These are phyloP conservation scores for Poecilia gillii DNA, from an alignment of 2,797 vertebrate genomes.

Conservation along the genomic window DNA sequence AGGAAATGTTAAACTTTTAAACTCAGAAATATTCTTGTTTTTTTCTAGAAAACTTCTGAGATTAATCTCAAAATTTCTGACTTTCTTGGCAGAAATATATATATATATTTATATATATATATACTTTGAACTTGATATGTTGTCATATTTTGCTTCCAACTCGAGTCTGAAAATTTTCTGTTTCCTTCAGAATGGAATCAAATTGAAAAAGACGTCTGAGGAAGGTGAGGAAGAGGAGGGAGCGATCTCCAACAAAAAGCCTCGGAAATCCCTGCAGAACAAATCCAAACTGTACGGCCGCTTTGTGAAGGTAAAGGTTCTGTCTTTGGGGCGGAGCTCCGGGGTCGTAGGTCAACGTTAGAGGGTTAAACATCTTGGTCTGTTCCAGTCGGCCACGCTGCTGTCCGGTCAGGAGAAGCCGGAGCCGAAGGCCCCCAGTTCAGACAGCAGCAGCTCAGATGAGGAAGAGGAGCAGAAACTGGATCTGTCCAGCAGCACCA, in stretches of 20 bases:
- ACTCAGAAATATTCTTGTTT: too few species aligned
- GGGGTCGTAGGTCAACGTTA: neutral
- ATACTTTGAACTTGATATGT: too few species aligned
- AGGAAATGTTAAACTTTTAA: too few species aligned
- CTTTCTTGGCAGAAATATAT: too few species aligned
- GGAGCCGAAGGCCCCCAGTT: slow-evolving; percentile 32
- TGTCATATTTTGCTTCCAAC: neutral
- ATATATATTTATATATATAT: too few species aligned
- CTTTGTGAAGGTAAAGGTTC: slow-evolving; percentile 88
- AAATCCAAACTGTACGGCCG: slow-evolving; percentile 85
- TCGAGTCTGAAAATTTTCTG: neutral
- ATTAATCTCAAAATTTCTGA: too few species aligned
- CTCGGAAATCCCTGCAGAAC: slow-evolving; percentile 64
- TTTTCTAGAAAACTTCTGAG: too few species aligned
- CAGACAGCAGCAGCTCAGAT: slow-evolving; percentile 77
- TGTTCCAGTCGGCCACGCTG: slow-evolving; percentile 83
- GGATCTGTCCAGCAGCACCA: slow-evolving; percentile 84
- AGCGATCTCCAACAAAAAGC: slow-evolving; percentile 84
- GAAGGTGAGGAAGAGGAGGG: slow-evolving; percentile 55
- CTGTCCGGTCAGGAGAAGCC: slow-evolving; percentile 81
- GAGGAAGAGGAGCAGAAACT: slow-evolving; percentile 75
- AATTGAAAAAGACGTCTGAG: slow-evolving; percentile 74
- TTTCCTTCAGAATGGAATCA: slow-evolving; percentile 80
- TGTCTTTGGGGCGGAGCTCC: neutral
- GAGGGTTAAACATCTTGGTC: neutral